phyloP scores from a whole-genome alignment of 2,888 invertebrate species.

The Stictocephala bisonia region DNA sequence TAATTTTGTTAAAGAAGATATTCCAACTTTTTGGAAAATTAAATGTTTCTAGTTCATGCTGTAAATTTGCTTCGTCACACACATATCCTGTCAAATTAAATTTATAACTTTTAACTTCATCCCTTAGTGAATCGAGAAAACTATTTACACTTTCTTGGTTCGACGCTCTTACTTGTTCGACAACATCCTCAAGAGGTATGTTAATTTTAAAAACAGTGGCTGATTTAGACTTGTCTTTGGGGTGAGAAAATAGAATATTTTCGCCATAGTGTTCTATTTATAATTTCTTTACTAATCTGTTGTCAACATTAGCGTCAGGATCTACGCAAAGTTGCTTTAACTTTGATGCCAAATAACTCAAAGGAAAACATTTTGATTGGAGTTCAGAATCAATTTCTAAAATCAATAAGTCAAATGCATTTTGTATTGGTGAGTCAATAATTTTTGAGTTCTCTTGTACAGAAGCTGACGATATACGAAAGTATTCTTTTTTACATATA shows the following conservation, averaged over 20 bases:
- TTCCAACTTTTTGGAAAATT: conserved; percentile 15
- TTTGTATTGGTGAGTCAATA: background rate
- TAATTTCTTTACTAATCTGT: conserved; percentile 13
- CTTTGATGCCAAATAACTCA: background rate
- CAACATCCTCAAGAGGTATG: conserved; percentile 11
- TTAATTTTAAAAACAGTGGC: conserved; percentile 14
- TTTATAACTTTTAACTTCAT: conserved; percentile 5
- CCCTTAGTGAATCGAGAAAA: background rate
- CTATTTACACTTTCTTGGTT: background rate
- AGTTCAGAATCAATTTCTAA: conserved; percentile 19
- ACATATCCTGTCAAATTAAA: conserved; percentile 25
- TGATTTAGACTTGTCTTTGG: conserved; percentile 6
- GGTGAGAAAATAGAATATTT: conserved; percentile 19
- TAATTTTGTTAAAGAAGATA: conserved; percentile 2
- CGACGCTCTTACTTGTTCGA: background rate
- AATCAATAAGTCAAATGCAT: background rate
- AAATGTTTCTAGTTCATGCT: conserved; percentile 12
- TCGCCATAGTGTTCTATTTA: conserved; percentile 25
- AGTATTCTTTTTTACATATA: conserved; percentile 24
- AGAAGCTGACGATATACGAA: background rate
- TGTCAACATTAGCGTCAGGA: background rate
- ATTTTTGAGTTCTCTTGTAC: background rate
- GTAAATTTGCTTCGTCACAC: conserved; percentile 14
- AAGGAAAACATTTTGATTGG: conserved; percentile 19
- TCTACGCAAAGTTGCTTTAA: background rate